Percentiles rank a stretch among this genome's conserved stretches.
Conservation (phyloP, 2,888 invertebrate genomes). For the Heteromyza rotundicornis region DNA sequence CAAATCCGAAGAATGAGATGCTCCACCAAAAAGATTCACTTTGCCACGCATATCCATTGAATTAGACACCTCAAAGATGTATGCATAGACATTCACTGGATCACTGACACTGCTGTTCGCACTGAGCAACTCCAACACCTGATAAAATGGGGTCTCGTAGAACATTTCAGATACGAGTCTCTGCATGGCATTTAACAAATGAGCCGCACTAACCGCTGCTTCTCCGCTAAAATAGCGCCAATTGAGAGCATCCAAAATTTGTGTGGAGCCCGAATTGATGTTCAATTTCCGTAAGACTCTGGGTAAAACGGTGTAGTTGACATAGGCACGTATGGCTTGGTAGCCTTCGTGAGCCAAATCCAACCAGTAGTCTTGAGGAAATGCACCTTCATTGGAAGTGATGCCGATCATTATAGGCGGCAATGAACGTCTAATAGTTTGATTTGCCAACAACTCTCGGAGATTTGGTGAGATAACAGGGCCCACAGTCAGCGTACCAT, state of each 20-base stretch:
- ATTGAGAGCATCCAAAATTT: constrained; percentile 50
- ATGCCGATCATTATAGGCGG: constrained; percentile 74
- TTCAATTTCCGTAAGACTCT: constrained; percentile 62
- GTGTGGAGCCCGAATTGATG: constrained; percentile 29
- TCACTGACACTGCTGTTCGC: constrained; percentile 18
- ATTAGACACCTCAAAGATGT: constrained; percentile 57
- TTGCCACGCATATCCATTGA: constrained; percentile 62
- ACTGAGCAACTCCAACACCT: constrained; percentile 47
- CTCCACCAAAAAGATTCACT: constrained; percentile 64
- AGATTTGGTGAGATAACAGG: constrained; percentile 64
- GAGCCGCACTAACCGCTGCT: constrained; percentile 37
- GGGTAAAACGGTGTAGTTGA: constrained; percentile 68
- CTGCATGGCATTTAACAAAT: constrained; percentile 56
- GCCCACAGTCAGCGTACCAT: constrained; percentile 67
- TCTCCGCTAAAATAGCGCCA: constrained; percentile 59
- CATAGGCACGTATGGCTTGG: constrained; percentile 66
- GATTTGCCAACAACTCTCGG: constrained; percentile 20
- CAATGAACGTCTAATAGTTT: background rate
- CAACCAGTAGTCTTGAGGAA: constrained; percentile 68
- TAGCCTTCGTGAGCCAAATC: constrained; percentile 68
- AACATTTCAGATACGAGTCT: constrained; percentile 57
- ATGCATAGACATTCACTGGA: constrained; percentile 47
- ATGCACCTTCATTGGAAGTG: constrained; percentile 71
- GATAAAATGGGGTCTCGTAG: constrained; percentile 58
- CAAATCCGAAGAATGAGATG: constrained; percentile 73